phyloP scores from a whole-genome alignment of 1,140 invertebrate species.

The Trigoniulus corallinus region DNA sequence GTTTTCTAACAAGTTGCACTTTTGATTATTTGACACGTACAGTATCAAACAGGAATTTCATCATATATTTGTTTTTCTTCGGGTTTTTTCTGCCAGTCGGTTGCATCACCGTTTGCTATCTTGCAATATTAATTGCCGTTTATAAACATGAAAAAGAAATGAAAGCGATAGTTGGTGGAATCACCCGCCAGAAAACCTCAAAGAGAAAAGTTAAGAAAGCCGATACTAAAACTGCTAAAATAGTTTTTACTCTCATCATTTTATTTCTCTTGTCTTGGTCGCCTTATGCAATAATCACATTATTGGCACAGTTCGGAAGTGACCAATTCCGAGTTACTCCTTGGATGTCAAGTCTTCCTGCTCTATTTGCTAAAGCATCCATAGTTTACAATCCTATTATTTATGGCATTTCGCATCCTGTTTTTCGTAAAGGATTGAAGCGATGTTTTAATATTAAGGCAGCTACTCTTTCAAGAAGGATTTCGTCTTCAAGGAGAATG shows the following conservation, averaged over 20 bases:
- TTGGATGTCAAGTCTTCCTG: conserved; percentile 22
- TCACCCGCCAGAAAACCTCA: not conserved
- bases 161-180: not conserved
- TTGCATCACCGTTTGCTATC: conserved; percentile 32
- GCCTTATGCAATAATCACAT: conserved; percentile 37
- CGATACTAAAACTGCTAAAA: not conserved
- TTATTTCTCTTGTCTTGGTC: conserved; percentile 39
- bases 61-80: conserved; percentile 30
- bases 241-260: not conserved
- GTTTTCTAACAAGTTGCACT: conserved; percentile 35
- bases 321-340: conserved; percentile 33
- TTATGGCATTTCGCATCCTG: conserved; percentile 20
- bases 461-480: no score
- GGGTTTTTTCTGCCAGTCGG: conserved; percentile 32
- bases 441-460: no score
- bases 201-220: not conserved
- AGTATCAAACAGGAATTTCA: conserved; percentile 27
- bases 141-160: not conserved
- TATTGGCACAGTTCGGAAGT: conserved; percentile 24
- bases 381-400: conserved; percentile 27
- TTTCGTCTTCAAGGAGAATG: no score
- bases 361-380: conserved; percentile 25
- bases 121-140: conserved; percentile 21
- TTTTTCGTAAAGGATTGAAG: conserved; percentile 15
- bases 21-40: conserved; percentile 35